Conservation (phyloP, 2,888 invertebrate species). For the Noctua pronuba region DNA sequence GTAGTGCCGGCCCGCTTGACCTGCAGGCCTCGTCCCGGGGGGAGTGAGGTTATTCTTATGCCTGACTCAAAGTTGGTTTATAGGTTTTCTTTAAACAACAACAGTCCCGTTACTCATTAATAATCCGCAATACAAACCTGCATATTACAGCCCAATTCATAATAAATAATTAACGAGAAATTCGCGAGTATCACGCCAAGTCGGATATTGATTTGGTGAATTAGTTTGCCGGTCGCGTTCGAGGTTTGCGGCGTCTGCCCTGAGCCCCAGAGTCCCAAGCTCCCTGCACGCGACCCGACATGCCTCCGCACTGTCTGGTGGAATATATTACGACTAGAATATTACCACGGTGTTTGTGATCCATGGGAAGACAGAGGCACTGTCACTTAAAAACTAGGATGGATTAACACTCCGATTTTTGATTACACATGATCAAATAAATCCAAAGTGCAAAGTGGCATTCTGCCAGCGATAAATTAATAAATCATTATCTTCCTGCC, state of each 20-base stretch:
- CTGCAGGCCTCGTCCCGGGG: too few relatives aligned
- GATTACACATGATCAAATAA: too few relatives aligned
- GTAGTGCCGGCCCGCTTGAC: too few relatives aligned
- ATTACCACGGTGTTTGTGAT: constrained; percentile 7
- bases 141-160: constrained; percentile 23
- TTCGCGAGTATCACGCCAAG: constrained; percentile 50
- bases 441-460: too few relatives aligned
- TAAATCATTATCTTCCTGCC: too few relatives aligned
- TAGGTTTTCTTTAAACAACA: neutral
- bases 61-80: neutral
- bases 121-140: neutral
- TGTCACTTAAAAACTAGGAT: neutral
- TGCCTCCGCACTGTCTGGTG: constrained; percentile 26
- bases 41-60: neutral
- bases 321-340: constrained; percentile 27
- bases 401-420: too few relatives aligned
- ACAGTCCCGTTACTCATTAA: neutral
- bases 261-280: constrained; percentile 38
- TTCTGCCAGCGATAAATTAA: too few relatives aligned
- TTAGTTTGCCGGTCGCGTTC: constrained; percentile 75
- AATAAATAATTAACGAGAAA: constrained; percentile 47
- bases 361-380: neutral
- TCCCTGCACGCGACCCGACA: constrained; percentile 43
- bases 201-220: constrained; percentile 72
- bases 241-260: constrained; percentile 61